Evolutionary conservation across 2,888 invertebrate genomes (phyloP), one percentile per base, ranked within the genome.

Genomic region (Philopedon plagiatum): DNA sequence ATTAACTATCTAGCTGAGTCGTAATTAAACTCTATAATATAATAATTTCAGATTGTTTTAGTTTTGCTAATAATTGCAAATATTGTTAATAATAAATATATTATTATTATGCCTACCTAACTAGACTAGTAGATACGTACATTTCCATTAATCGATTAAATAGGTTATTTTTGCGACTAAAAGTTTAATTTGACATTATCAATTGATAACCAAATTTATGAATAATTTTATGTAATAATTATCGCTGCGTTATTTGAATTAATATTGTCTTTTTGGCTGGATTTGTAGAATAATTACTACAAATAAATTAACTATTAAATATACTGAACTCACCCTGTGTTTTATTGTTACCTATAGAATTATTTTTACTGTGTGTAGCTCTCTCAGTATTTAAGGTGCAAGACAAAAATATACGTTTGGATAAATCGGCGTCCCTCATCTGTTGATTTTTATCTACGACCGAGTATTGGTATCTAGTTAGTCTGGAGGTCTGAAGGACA

Each of bases 131-230:
- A 5, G 26, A 49, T 49, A 49, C 7, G 3, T 41, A 41, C n/a
- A n/a, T 49, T 13, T 49, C 49, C 49, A 49, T 49, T 49, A 49
- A 23, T 26, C 21, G 13, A 49, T n/a, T 46, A 26, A 49, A 49
- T 49, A 49, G 23, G 23, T 49, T 26, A 49, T 15, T 15, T 5
- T 9, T 26, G 23, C 7, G 21, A n/a, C 46, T 21, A 46, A 13
- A 49, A 26, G 8, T 49, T 49, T 26, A 13, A 26, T 23, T 49
- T 49, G 23, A 5, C 26, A 26, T 26, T 49, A 49, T 49, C 5
- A n/a, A 15, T 41, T 11, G 18, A 18, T 15, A 41, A 41, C 8
- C 18, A 18, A 18, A 41, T 49, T 2, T 19, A 9, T 44, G 19
- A 11, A 49, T 49, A 26, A 49, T 49, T 26, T 49, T 13, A 23